These are phyloP conservation scores for Stenichneumon culpator DNA, from an alignment of 2,888 invertebrate species.

Conservation along the genomic window DNA sequence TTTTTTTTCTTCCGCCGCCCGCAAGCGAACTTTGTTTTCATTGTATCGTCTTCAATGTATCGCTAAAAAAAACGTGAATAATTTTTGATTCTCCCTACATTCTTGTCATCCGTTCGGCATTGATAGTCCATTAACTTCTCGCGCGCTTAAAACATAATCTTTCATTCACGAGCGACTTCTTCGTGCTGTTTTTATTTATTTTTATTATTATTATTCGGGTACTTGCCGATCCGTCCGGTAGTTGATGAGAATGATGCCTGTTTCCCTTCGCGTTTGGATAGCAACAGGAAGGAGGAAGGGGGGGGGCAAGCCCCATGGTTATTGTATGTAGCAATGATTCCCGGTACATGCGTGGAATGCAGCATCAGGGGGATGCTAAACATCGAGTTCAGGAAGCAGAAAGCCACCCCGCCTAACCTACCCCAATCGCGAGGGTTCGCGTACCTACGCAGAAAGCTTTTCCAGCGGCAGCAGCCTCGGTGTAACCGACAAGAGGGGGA, in stretches of 20 bases:
- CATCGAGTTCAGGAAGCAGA: slow-evolving; percentile 72
- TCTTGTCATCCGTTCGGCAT: too few relatives aligned
- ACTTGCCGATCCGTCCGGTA: background rate
- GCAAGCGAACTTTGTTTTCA: background rate
- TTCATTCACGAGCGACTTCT: background rate
- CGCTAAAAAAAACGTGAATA: too few relatives aligned
- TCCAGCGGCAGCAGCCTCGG: slow-evolving; percentile 43
- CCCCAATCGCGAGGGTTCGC: slow-evolving; percentile 81
- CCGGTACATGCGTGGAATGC: slow-evolving; percentile 35
- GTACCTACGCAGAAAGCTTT: slow-evolving; percentile 62
- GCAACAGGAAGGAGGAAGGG: slow-evolving; percentile 36
- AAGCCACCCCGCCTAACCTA: slow-evolving; percentile 79
- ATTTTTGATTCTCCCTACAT: too few relatives aligned
- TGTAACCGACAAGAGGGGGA: slow-evolving; percentile 39
- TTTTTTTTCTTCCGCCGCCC: background rate
- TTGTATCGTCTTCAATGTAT: too few relatives aligned
- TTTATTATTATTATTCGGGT: slow-evolving; percentile 11
- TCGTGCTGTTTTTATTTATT: background rate
- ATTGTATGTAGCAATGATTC: slow-evolving; percentile 41
- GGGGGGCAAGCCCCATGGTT: slow-evolving; percentile 12
- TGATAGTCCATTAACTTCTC: too few relatives aligned
- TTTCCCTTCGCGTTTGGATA: slow-evolving; percentile 32
- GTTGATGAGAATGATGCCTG: slow-evolving; percentile 9
- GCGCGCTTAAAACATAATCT: too few relatives aligned
- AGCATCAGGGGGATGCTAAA: slow-evolving; percentile 57